These are phyloP conservation scores for Pocillopora grandis DNA, from an alignment of 92 coral and sea anemone species.

Conservation along the genomic window DNA sequence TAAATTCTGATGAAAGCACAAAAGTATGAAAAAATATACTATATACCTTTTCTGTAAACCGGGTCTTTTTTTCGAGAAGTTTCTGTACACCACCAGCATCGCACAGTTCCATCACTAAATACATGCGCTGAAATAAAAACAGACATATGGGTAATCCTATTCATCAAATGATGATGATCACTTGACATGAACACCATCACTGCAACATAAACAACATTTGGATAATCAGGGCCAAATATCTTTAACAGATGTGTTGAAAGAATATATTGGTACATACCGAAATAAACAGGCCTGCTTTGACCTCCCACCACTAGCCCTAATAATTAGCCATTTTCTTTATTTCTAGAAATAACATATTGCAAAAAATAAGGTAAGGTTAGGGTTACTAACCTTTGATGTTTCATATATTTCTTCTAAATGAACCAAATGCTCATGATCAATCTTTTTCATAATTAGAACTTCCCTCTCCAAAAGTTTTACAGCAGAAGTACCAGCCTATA, in stretches of 20 bases:
- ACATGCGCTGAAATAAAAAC: slow-evolving; percentile 77
- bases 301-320: no score
- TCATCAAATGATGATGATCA: not conserved
- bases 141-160: not conserved
- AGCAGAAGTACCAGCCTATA: slow-evolving; percentile 96
- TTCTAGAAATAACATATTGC: no score
- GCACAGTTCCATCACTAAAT: slow-evolving; percentile 95
- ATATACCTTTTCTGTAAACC: slow-evolving; percentile 84
- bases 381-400: slow-evolving; percentile 84
- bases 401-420: slow-evolving; percentile 95
- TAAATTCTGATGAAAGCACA: not conserved
- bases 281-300: no score
- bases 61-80: slow-evolving; percentile 76
- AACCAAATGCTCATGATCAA: slow-evolving; percentile 91
- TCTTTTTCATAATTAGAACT: slow-evolving; percentile 93
- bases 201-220: no score
- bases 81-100: slow-evolving; percentile 93
- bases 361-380: not conserved
- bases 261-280: no score
- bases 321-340: no score
- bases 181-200: not conserved
- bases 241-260: no score
- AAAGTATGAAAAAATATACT: not conserved
- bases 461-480: slow-evolving; percentile 93
- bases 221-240: no score